phyloP scores from a whole-genome alignment of 2,797 vertebrate genomes.

The Phoebastria nigripes region DNA sequence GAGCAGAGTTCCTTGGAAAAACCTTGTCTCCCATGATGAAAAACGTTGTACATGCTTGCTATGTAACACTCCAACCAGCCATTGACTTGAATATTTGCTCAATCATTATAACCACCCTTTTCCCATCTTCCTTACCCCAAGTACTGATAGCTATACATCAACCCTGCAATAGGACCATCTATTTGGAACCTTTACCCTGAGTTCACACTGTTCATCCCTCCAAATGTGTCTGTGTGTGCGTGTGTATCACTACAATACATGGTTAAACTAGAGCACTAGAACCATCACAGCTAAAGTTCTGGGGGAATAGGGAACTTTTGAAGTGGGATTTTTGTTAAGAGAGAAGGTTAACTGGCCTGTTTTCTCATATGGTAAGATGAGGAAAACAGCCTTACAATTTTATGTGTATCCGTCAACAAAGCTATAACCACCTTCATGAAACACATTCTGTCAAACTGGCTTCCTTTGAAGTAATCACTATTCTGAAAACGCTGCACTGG shows the following conservation, averaged over 20 bases:
- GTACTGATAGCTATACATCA: neutral
- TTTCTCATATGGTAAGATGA: neutral
- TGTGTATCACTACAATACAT: neutral
- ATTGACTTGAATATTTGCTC: neutral
- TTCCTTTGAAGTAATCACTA: neutral
- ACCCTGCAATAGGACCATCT: neutral
- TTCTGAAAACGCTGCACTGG: neutral
- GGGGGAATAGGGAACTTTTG: accelerated
- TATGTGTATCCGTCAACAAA: neutral
- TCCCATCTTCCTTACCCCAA: neutral
- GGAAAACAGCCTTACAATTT: neutral
- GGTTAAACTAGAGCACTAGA: neutral
- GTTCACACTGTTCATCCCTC: neutral
- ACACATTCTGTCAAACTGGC: neutral
- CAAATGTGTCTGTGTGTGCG: accelerated
- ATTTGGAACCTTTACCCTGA: neutral
- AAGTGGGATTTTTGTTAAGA: neutral
- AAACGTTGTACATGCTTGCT: accelerated
- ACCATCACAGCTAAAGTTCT: neutral
- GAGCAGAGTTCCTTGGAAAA: neutral
- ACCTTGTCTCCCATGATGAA: accelerated
- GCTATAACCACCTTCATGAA: neutral
- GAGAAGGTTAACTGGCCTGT: neutral
- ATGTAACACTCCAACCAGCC: neutral
- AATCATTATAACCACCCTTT: neutral